These are phyloP conservation scores for Heteropelma amictum DNA, from an alignment of 2,888 invertebrate species.

Conservation along the genomic window DNA sequence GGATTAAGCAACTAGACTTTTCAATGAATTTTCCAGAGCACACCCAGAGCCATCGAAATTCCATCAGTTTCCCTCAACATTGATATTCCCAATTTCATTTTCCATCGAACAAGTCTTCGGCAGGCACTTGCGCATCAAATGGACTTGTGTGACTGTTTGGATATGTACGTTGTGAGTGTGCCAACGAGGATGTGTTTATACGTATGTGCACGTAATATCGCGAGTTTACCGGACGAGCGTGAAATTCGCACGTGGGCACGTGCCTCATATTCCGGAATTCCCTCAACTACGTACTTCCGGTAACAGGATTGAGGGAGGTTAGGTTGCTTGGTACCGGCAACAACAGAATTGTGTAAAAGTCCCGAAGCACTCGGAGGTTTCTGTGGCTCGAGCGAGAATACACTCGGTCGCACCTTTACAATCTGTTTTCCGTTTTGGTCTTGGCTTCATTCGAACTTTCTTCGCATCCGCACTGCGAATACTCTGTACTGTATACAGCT, in stretches of 20 bases:
- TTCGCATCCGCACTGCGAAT: background rate
- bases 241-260: background rate
- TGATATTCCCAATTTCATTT: background rate
- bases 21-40: no score
- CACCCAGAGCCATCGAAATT: background rate
- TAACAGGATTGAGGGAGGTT: slow-evolving; percentile 35
- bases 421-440: background rate
- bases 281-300: slow-evolving; percentile 14
- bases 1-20: no score
- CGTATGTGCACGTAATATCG: no score
- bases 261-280: slow-evolving; percentile 21
- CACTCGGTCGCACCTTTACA: background rate
- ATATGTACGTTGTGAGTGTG: background rate
- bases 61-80: background rate
- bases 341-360: background rate
- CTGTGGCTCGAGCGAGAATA: background rate
- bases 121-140: no score
- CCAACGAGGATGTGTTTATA: background rate
- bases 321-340: background rate
- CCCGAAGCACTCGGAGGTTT: background rate
- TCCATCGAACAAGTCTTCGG: no score
- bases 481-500: background rate
- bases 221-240: slow-evolving; percentile 6
- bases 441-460: background rate
- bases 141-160: background rate